A percentile compares a stretch with the other conserved stretches of the same genome.
Conservation (phyloP, 2,888 invertebrate species). For the Bimastos eiseni region DNA sequence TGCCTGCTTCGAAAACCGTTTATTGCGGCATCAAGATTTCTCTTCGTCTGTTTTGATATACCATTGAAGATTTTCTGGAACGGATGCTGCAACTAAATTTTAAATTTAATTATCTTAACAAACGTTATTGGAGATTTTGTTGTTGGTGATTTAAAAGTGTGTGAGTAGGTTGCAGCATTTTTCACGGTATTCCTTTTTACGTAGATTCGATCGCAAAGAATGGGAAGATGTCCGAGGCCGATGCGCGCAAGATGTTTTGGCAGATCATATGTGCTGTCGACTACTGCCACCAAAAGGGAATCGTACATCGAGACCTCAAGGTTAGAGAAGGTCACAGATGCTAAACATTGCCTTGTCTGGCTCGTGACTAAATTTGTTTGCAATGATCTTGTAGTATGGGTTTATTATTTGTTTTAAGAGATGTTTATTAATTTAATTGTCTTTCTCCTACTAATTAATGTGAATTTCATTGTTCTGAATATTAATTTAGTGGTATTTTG, state of each 20-base stretch:
- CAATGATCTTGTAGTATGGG: neutral
- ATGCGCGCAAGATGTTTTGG: slow-evolving; percentile 87
- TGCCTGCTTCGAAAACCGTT: neutral
- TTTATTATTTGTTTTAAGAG: neutral
- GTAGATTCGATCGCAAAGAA: slow-evolving; percentile 87
- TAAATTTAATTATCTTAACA: neutral
- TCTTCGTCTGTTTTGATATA: neutral
- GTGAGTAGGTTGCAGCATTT: neutral
- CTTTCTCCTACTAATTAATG: neutral
- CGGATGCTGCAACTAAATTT: neutral
- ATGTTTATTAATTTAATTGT: neutral
- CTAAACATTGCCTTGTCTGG: neutral
- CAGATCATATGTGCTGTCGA: slow-evolving; percentile 94
- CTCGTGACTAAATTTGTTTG: neutral
- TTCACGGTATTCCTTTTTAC: neutral
- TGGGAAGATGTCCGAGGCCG: slow-evolving; percentile 89
- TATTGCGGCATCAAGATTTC: neutral
- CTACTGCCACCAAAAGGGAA: slow-evolving; percentile 87
- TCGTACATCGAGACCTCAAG: slow-evolving; percentile 95
- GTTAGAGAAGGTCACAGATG: too few relatives aligned
- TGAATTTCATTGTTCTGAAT: neutral
- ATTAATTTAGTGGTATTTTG: too few relatives aligned
- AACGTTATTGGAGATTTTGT: neutral
- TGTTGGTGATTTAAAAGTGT: neutral
- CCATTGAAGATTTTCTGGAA: neutral